Evolutionary conservation across 2,888 invertebrate genomes (phyloP).

Genomic region (Rotaria sp.): DNA sequence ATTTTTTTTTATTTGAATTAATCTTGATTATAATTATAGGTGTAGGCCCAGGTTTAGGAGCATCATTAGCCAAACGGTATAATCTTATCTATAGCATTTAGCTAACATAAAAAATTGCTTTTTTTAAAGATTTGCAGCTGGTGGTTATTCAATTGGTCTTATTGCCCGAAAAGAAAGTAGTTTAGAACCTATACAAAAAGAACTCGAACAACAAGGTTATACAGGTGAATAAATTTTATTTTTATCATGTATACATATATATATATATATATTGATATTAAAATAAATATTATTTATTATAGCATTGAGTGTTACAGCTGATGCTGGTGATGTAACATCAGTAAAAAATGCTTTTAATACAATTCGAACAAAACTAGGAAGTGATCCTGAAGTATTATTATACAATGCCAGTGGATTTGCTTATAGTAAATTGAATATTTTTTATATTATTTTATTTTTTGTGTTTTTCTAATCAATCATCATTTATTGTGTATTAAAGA

Average conservation of each 20-base stretch:
- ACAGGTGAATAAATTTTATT: not conserved
- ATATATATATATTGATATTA: not conserved
- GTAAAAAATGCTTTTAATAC: not conserved
- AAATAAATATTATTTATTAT: not conserved
- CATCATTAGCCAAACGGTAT: not conserved
- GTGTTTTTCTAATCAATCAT: too few species aligned
- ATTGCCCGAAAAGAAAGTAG: not conserved
- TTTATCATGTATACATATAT: too few species aligned
- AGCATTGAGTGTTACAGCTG: not conserved
- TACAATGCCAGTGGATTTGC: not conserved
- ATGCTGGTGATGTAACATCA: not conserved
- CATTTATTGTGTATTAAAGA: not conserved
- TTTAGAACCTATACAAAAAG: not conserved
- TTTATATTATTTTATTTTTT: not conserved
- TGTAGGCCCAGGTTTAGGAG: not conserved
- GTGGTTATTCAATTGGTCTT: constrained; percentile 10
- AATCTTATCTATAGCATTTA: not conserved
- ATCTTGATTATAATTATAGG: not conserved
- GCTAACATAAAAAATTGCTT: not conserved
- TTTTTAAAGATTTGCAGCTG: not conserved
- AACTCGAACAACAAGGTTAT: not conserved
- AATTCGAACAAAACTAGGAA: not conserved
- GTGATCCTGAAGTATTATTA: not conserved
- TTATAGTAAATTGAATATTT: not conserved
- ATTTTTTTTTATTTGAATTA: not conserved